Conservation (phyloP, 2,113 vertebrate species). For the Plestiodon gilberti region DNA sequence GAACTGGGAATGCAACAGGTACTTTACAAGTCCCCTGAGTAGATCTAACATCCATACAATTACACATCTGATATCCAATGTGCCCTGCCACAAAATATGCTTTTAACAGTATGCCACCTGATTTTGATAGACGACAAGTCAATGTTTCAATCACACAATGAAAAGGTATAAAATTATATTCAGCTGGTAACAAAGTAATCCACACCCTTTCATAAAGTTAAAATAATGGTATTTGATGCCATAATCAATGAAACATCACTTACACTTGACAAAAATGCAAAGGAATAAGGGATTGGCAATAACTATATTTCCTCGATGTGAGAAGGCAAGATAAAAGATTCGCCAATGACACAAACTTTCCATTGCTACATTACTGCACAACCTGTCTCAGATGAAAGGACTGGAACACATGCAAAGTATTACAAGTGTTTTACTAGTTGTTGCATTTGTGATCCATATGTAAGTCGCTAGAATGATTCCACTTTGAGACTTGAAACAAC, state of each 20-base stretch:
- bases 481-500: not conserved
- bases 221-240: not conserved
- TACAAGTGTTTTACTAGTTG: slow-evolving; percentile 34
- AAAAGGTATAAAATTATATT: slow-evolving; percentile 22
- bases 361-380: slow-evolving; percentile 27
- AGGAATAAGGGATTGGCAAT: slow-evolving; percentile 13
- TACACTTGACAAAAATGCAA: no score
- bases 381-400: not conserved
- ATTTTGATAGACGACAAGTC: slow-evolving; percentile 15
- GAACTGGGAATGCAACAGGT: not conserved
- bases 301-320: slow-evolving; percentile 12
- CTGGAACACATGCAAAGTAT: slow-evolving; percentile 8
- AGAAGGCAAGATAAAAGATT: not conserved
- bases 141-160: not conserved
- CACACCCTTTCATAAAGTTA: not conserved
- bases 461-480: slow-evolving; percentile 24
- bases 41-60: not conserved
- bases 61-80: not conserved
- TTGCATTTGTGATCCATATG: slow-evolving; percentile 43
- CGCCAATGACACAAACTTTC: not conserved
- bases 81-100: slow-evolving; percentile 10
- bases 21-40: not conserved
- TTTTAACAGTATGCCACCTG: not conserved
- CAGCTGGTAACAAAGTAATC: not conserved
- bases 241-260: no score